These are phyloP conservation scores for Menura novaehollandiae DNA, from an alignment of 2,113 vertebrate genomes.

Conservation along the genomic window DNA sequence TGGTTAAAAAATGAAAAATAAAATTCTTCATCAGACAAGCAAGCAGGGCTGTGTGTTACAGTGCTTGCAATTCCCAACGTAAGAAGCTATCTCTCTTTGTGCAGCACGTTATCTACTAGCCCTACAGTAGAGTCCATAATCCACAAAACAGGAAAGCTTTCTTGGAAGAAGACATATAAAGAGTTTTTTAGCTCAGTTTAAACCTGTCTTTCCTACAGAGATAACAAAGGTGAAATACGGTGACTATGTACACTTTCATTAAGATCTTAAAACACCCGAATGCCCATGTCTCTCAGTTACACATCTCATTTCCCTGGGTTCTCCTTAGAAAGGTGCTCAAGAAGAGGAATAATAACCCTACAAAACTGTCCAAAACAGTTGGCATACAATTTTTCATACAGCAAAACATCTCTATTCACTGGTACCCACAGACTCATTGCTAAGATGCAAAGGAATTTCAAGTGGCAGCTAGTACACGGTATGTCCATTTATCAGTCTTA, in stretches of 20 bases:
- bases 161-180: not conserved
- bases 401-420: not conserved
- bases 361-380: not conserved
- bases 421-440: rapidly evolving
- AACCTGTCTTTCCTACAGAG: not conserved
- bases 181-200: not conserved
- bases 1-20: not conserved
- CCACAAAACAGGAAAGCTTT: not conserved
- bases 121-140: not conserved
- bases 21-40: not conserved
- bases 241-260: not conserved
- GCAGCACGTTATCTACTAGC: not conserved
- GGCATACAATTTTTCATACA: not conserved
- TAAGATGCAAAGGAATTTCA: not conserved
- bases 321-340: not conserved
- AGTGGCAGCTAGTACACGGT: not conserved
- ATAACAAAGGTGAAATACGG: not conserved
- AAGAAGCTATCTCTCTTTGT: not conserved
- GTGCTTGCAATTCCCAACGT: not conserved
- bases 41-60: not conserved
- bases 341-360: not conserved
- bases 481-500: not conserved
- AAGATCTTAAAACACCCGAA: not conserved
- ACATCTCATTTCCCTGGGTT: not conserved
- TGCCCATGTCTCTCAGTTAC: not conserved